A percentile compares a stretch with the other conserved stretches of the same genome.
These are phyloP conservation scores for Rhagoletis pomonella DNA, from an alignment of 1,140 invertebrate genomes.

Conservation along the genomic window DNA sequence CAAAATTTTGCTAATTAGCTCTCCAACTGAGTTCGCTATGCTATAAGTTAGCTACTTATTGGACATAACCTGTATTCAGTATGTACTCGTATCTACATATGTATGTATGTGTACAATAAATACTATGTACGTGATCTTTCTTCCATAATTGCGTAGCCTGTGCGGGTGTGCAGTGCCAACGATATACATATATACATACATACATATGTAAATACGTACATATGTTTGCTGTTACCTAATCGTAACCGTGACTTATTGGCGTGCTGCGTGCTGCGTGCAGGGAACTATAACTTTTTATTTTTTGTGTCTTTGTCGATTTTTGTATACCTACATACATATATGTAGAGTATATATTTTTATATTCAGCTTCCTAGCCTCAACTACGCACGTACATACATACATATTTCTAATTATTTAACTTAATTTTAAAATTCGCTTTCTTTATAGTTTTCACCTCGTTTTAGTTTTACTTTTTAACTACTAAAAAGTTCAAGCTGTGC, in stretches of 20 bases:
- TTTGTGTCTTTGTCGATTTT: not conserved
- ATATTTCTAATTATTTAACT: constrained; percentile 41
- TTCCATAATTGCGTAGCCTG: not conserved
- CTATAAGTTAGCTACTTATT: too few relatives aligned
- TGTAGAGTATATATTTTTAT: not conserved
- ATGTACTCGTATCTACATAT: too few relatives aligned
- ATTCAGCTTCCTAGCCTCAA: constrained; percentile 11
- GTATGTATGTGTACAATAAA: not conserved
- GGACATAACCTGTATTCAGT: too few relatives aligned
- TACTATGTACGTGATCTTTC: not conserved
- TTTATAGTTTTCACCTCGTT: not conserved
- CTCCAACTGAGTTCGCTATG: not conserved
- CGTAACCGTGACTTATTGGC: not conserved
- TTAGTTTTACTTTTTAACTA: not conserved
- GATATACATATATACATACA: not conserved
- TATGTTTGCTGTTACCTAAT: not conserved
- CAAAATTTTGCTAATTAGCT: not conserved
- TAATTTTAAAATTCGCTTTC: constrained; percentile 18
- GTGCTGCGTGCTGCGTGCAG: not conserved
- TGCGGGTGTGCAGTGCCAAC: not conserved
- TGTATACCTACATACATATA: not conserved
- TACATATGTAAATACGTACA: too few relatives aligned
- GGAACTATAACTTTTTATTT: too few relatives aligned
- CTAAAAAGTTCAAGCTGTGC: not conserved
- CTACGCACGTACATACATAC: not conserved